Percentiles rank a stretch among this genome's conserved stretches.
Evolutionary conservation across 2,797 vertebrate genomes (phyloP).

Genomic region (Arrhamphus sclerolepis): DNA sequence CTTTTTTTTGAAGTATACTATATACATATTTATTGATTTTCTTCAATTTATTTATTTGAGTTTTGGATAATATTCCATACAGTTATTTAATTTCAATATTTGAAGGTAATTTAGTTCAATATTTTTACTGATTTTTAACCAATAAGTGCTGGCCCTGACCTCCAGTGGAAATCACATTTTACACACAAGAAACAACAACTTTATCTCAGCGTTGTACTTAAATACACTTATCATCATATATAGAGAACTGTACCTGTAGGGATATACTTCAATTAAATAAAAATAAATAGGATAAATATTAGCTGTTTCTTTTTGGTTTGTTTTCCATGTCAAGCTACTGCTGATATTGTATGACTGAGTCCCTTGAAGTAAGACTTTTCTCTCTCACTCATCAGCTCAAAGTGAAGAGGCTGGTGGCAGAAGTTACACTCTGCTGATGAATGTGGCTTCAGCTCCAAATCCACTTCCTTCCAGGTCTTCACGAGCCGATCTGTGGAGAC

Average conservation of each 20-base stretch:
- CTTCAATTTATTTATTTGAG: not conserved
- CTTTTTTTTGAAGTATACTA: not conserved
- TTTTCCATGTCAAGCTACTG: slow-evolving; percentile 76
- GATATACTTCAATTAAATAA: slow-evolving; percentile 7
- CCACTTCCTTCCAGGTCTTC: slow-evolving; percentile 86
- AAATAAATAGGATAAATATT: slow-evolving; percentile 29
- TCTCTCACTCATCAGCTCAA: slow-evolving; percentile 90
- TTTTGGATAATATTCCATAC: not conserved
- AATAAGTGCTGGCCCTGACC: not conserved
- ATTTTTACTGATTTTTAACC: not conserved
- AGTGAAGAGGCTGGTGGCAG: slow-evolving; percentile 89
- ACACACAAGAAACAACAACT: not conserved
- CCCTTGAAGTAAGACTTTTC: slow-evolving; percentile 90
- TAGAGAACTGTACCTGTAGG: slow-evolving; percentile 1
- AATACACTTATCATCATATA: not conserved
- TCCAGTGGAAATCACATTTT: not conserved
- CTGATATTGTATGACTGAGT: slow-evolving; percentile 87
- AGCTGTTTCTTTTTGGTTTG: not conserved
- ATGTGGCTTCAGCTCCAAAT: slow-evolving; percentile 85
- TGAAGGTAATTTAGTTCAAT: not conserved
- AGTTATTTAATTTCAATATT: not conserved
- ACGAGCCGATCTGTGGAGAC: slow-evolving; percentile 84
- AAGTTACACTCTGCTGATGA: slow-evolving; percentile 90
- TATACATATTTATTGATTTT: not conserved
- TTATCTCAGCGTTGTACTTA: not conserved